Percentiles rank a stretch among this genome's conserved stretches.
Evolutionary conservation across 2,797 vertebrate species (phyloP).

Genomic region (Linurgus olivaceus): DNA sequence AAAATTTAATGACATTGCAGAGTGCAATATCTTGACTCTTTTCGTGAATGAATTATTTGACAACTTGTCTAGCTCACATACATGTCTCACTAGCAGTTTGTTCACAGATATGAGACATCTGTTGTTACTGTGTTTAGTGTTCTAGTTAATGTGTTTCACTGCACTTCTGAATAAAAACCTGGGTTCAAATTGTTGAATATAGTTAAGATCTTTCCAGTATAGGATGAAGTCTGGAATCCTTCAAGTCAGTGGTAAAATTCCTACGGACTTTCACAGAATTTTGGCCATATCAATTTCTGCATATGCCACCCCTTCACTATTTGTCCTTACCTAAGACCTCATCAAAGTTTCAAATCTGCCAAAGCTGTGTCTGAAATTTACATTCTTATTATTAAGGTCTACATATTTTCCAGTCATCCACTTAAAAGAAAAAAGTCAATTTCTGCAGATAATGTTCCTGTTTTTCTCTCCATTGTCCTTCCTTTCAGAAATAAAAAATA

Average conservation of each 20-base stretch:
- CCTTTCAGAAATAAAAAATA: slow-evolving; percentile 35
- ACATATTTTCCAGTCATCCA: background rate
- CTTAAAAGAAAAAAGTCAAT: background rate
- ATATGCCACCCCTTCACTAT: background rate
- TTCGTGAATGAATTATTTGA: background rate
- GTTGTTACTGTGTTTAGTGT: background rate
- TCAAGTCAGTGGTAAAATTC: background rate
- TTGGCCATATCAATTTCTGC: background rate
- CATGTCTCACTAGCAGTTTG: background rate
- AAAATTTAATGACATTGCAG: background rate
- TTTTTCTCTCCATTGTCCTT: background rate
- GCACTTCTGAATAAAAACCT: background rate
- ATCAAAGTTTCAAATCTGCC: background rate
- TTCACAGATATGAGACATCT: background rate
- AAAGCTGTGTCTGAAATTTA: background rate
- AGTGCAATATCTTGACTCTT: background rate
- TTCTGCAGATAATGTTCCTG: background rate
- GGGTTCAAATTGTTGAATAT: background rate
- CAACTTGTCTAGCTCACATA: background rate
- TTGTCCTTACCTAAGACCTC: background rate
- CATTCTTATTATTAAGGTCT: background rate
- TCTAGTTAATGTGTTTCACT: background rate
- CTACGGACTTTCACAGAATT: background rate
- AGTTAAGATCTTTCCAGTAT: background rate
- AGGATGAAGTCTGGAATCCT: background rate